These are phyloP conservation scores for Buceros bicornis DNA, from an alignment of 2,797 vertebrate species.

Conservation along the genomic window DNA sequence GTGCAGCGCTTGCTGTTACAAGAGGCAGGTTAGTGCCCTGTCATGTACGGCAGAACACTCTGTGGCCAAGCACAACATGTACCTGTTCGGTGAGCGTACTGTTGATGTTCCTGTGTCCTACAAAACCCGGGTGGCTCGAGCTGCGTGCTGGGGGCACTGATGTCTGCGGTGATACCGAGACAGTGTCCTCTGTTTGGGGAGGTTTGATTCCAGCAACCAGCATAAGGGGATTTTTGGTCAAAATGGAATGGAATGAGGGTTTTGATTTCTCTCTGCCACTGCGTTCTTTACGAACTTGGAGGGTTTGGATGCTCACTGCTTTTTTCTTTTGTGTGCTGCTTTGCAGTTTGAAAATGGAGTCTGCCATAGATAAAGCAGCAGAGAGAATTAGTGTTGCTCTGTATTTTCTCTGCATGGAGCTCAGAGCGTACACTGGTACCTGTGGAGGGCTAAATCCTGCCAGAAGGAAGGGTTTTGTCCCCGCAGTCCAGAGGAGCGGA, in stretches of 20 bases:
- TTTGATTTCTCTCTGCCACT: background rate
- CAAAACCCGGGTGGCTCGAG: background rate
- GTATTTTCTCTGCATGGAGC: background rate
- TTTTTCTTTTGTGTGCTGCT: background rate
- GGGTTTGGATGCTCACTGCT: background rate
- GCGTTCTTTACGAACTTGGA: background rate
- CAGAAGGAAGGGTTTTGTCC: background rate
- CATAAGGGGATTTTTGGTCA: background rate
- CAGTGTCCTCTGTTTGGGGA: background rate
- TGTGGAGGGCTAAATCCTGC: background rate
- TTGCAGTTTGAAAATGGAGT: background rate
- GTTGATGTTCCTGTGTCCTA: background rate
- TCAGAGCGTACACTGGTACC: background rate
- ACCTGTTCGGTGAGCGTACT: background rate
- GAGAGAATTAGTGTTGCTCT: background rate
- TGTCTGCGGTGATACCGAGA: background rate
- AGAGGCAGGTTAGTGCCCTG: conserved; percentile 1
- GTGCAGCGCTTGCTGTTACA: background rate
- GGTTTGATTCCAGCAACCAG: background rate
- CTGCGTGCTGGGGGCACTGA: background rate
- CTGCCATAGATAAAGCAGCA: background rate
- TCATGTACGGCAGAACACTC: background rate
- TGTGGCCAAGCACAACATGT: background rate
- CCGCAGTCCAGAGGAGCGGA: background rate
- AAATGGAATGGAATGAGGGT: background rate